Evolutionary conservation across 2,888 invertebrate species (phyloP), one percentile per base, ranked within the genome.

Genomic region (Tholera decimalis): DNA sequence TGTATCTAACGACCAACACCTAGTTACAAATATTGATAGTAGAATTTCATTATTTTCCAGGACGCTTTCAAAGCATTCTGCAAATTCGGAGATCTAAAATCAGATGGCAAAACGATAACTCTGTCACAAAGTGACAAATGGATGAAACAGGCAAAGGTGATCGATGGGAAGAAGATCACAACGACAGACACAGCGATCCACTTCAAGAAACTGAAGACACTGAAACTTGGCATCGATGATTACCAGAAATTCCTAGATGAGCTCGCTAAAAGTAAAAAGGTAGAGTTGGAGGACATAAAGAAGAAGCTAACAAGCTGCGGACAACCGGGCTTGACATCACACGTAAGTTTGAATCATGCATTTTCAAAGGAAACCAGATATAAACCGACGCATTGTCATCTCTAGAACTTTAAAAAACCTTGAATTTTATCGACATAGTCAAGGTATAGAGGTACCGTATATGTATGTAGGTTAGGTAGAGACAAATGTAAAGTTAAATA

Each of bases 61-160:
- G 97, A 97, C 63, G 96, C 96, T 60, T 98, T 98, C 89, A 97
- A 97, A 85, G 96, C 97, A 2, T 98, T 98, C 90, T 97, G 98
- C 8, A 98, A 98, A 93, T 98, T 98, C 88, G 98, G 98, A 0
- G 98, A 98, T 88, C 96, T 96, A 3, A 98, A 98, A 89, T 97
- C 98, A 18, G 98, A 98, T 86, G 98, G 98, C 0, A 98, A 97
- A 90, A 96, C 96, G 46, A 98, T 98, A 73, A 98, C 98, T 0
- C 95, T 98, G n/a, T 98, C 98, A 11, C 98, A 98, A 91, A 97
- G 98, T 86, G 98, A 98, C 91, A 98, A 98, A 92, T 98, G 98
- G 98, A 97, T 98, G 97, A 98, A 98, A 86, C 98, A 98, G 88
- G 98, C 98, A 0, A 97, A 95, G 78, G 95, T 97, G 9, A 98